Conservation (phyloP, 2,797 vertebrate genomes). For the Delichon dasypus region DNA sequence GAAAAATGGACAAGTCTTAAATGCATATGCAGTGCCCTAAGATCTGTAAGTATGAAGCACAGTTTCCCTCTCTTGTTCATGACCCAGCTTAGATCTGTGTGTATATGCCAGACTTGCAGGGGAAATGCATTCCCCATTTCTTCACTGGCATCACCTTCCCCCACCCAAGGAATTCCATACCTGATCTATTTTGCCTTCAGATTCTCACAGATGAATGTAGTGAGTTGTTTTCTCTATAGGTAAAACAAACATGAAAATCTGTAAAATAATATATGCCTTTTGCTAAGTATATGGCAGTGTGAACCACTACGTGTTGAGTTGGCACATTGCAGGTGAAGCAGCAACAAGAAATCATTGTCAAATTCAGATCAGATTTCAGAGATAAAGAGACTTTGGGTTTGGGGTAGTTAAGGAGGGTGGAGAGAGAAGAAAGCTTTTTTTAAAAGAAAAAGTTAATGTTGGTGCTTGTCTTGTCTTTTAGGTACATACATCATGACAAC, state of each 20-base stretch:
- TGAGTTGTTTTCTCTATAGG: neutral
- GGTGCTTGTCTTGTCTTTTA: constrained; percentile 26
- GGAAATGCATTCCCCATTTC: neutral
- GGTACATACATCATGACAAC: constrained; percentile 85
- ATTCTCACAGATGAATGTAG: neutral
- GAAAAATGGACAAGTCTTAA: neutral
- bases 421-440: neutral
- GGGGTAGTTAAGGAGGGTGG: neutral
- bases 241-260: neutral
- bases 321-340: neutral
- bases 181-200: neutral
- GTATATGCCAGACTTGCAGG: neutral
- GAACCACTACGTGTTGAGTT: neutral
- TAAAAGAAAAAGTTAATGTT: neutral
- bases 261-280: neutral
- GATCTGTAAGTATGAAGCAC: neutral
- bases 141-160: neutral
- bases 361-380: neutral
- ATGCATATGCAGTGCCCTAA: neutral
- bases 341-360: neutral
- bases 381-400: neutral
- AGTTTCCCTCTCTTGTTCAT: neutral
- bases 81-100: fast-evolving
- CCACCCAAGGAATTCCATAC: neutral
- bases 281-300: neutral